Conservation (phyloP, 30 jellyfish, hydroid and myxozoan genomes). For the Catostylus mosaicus region DNA sequence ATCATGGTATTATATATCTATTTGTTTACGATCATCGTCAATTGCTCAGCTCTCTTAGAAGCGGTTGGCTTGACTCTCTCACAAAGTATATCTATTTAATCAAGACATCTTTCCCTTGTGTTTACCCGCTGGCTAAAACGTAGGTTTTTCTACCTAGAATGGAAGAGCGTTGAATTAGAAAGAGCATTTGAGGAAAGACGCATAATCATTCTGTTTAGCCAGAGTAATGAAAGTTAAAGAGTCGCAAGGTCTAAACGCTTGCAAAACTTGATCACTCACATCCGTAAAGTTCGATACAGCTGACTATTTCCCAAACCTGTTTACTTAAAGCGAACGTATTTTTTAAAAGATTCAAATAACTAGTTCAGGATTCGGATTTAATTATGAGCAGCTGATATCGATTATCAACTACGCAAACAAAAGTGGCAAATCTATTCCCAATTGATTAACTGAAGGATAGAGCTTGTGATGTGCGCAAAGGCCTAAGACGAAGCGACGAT, state of each 20-base stretch:
- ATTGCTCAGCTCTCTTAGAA: background rate
- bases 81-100: conserved; percentile 4
- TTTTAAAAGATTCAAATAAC: conserved; percentile 32
- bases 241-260: conserved; percentile 72
- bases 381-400: conserved; percentile 68
- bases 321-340: conserved; percentile 55
- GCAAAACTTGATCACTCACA: conserved; percentile 59
- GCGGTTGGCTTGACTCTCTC: conserved; percentile 28
- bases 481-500: no score
- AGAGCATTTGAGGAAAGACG: conserved; percentile 43
- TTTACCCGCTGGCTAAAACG: conserved; percentile 55
- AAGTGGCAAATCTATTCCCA: conserved; percentile 25
- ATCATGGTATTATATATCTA: background rate
- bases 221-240: conserved; percentile 37
- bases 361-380: conserved; percentile 34
- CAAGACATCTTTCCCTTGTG: background rate
- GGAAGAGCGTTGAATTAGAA: conserved; percentile 57
- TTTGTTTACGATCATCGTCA: background rate
- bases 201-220: conserved; percentile 35
- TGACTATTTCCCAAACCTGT: conserved; percentile 65
- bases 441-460: conserved; percentile 43
- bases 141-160: conserved; percentile 38
- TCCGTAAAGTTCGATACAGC: conserved; percentile 73
- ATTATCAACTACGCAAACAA: conserved; percentile 59
- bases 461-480: background rate